Percentiles rank a stretch among this genome's conserved stretches.
Evolutionary conservation across 2,888 invertebrate species (phyloP).

Genomic region (Xylota segnis): DNA sequence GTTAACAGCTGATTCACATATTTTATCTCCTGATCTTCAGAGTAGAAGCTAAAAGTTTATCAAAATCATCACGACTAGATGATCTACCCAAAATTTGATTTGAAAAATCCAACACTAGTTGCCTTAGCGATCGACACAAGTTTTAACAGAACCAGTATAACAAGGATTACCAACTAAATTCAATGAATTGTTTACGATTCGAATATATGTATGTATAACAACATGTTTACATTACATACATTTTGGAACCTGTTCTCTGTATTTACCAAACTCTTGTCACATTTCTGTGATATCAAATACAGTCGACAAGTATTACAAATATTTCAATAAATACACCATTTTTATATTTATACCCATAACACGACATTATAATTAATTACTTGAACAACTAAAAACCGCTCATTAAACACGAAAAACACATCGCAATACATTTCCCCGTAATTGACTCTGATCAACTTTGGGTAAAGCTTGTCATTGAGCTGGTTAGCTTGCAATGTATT

Average conservation of each 20-base stretch:
- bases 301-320: slow-evolving; percentile 16
- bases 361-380: slow-evolving; percentile 53
- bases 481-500: slow-evolving; percentile 10
- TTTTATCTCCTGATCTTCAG: too few species aligned
- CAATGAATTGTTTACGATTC: background rate
- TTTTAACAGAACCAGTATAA: background rate
- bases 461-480: slow-evolving; percentile 31
- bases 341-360: slow-evolving; percentile 34
- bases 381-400: slow-evolving; percentile 33
- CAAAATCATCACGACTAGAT: too few species aligned
- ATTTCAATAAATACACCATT: slow-evolving; percentile 23
- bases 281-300: slow-evolving; percentile 8
- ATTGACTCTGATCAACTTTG: slow-evolving; percentile 44
- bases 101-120: too few species aligned
- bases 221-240: background rate
- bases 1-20: too few species aligned
- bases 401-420: slow-evolving; percentile 31
- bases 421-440: slow-evolving; percentile 40
- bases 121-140: too few species aligned
- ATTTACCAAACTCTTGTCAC: background rate
- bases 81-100: too few species aligned
- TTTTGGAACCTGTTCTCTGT: slow-evolving; percentile 11
- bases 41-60: too few species aligned
- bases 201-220: background rate
- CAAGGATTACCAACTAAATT: background rate